These are phyloP conservation scores for Xiphophorus couchianus DNA, from an alignment of 2,113 vertebrate genomes.

Conservation along the genomic window DNA sequence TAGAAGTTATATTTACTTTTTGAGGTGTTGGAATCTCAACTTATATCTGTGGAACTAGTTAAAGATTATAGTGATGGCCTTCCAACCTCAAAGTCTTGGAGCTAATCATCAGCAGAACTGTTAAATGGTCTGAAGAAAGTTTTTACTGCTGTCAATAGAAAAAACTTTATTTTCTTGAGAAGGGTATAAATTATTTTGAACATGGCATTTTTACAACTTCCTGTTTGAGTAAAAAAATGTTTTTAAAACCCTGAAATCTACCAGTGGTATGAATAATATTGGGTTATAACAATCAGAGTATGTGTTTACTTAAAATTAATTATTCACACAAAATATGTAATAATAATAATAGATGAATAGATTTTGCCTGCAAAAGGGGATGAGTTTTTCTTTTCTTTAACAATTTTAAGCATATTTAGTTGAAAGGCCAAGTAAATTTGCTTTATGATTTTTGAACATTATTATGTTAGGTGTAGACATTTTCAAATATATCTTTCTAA, in stretches of 20 bases:
- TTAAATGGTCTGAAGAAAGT: not conserved
- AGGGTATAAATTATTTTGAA: not conserved
- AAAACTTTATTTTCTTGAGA: too few species aligned
- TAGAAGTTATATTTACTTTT: not conserved
- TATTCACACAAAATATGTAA: not conserved
- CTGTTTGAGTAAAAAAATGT: not conserved
- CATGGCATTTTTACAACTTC: not conserved
- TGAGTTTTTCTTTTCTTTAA: slow-evolving; percentile 1
- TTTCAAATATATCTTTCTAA: too few species aligned
- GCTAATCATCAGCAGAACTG: not conserved
- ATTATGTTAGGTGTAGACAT: too few species aligned
- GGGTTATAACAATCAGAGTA: not conserved
- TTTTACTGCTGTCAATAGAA: not conserved
- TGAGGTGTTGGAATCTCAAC: not conserved
- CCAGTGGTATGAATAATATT: not conserved
- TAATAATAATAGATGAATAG: too few species aligned
- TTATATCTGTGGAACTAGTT: not conserved
- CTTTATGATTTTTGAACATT: too few species aligned
- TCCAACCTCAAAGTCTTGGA: not conserved
- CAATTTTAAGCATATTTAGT: too few species aligned
- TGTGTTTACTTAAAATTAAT: not conserved
- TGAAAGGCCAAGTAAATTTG: too few species aligned
- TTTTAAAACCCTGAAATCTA: not conserved
- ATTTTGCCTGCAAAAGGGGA: not conserved
- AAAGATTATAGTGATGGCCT: not conserved